Evolutionary conservation across 2,888 invertebrate species (phyloP), one percentile per base, ranked within the genome.

Genomic region (Dasypolia templi): DNA sequence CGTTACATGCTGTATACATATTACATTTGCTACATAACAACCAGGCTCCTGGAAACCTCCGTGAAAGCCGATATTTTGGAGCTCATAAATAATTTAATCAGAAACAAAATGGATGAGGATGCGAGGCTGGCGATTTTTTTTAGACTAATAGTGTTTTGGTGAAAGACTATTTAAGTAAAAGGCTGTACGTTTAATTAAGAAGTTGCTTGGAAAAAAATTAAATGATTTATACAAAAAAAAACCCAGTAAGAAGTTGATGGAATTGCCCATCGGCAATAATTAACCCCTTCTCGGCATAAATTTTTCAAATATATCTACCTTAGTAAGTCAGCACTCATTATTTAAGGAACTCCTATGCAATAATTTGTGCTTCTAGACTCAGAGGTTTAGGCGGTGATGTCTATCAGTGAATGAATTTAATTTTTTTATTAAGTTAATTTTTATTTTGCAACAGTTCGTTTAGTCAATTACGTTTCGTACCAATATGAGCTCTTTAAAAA

Each of bases 31-130:
- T 74, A 70, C 72, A 79, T 81, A 86, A 77, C 77, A 79, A 68
- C 66, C 70, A 66, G 76, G 49, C 83, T 65, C 78, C 68, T 49
- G 79, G 83, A 82, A 86, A 76, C 72, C 61, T 67, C 14, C 17
- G 69, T 67, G 85, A 63, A 78, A 83, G 75, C 85, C 85, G 83
- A 86, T 86, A 85, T 86, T 87, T 86, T 86, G 83, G 65, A 63
- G 79, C 83, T 87, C 86, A 85, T 86, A 86, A 85, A 86, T 86
- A 86, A 86, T 86, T 85, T 86, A 86, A 86, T 86, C 85, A 81
- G 64, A 83, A 85, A 78, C 66, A 82, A 86, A 86, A 85, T 81
- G 83, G 72, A 77, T 82, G 71, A 49, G 67, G 68, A 84, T 73
- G 46, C 62, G 51, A 35, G 39, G 56, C 29, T 22, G 9, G 12